Base-by-base conservation (phyloP, 2,113 vertebrate genomes). In the Gymnogyps californianus region DNA sequence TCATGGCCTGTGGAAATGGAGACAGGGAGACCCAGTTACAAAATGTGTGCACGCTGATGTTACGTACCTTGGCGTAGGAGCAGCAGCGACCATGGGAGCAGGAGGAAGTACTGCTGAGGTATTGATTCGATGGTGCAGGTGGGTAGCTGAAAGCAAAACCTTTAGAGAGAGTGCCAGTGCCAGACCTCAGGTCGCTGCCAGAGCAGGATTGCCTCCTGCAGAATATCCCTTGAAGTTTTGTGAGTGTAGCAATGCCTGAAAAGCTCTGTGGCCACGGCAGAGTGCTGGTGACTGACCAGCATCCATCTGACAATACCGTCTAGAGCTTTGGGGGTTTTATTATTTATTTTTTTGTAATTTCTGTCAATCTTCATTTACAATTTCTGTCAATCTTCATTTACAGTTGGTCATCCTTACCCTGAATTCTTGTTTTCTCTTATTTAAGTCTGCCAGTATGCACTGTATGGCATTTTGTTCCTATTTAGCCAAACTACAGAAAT, bases 61-160 rank as follows among this genome's bases (percentile, higher is more conserved):
- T 42, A 4, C 5, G 0, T 7, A 14, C 25, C 17, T 51, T 2
- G 11, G 78, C 0, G 6, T 0, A 6, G 49, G 65, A 92, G 16
- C 47, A 61, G 69, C 66, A 34, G 38, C 2, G 8, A 34, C 38
- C 4, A 1, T 10, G 31, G 28, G 36, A 62, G 40, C 34, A 44
- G 83, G 34, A 34, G 47, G 62, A 83, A 25, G 28, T 31, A 28
- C 59, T 62, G 62, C 55, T 84, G 78, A 32, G 52, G 5, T 34
- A 34, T 12, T 1, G 34, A 61, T 58, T 34, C 0, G 0, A 7
- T 54, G 57, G 69, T 95, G 84, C 40, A 40, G 77, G 16, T 1
- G 5, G 47, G 59, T 29, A 54, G 55, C 40, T 51, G 64, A 24
- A 77, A 77, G 40, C 16, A 61, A 46, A 83, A 38, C 32, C 32